These are phyloP conservation scores for Prolemur simus DNA, from an alignment of 2,113 vertebrate species.

Conservation along the genomic window DNA sequence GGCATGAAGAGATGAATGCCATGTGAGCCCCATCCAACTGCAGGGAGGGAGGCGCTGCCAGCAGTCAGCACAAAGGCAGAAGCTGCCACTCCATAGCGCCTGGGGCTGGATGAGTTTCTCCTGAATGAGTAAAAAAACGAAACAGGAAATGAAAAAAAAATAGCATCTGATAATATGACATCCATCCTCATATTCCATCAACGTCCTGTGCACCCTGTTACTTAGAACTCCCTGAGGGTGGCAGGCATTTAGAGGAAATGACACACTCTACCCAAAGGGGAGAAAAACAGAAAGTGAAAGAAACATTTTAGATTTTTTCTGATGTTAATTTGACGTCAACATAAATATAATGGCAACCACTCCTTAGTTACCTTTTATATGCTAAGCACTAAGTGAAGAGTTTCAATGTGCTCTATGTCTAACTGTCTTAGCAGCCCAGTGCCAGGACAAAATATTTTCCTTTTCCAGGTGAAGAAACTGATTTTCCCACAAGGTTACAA, in stretches of 20 bases:
- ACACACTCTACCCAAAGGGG: neutral
- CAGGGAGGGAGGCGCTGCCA: neutral
- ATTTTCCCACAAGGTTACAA: neutral
- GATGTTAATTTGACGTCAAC: constrained; percentile 4
- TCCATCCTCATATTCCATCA: neutral
- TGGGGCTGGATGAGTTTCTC: neutral
- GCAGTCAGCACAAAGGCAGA: neutral
- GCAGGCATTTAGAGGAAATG: neutral
- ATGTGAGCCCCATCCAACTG: neutral
- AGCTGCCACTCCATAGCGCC: too few species aligned
- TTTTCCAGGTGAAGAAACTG: neutral
- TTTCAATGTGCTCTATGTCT: neutral
- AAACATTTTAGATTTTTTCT: neutral
- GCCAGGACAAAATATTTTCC: neutral
- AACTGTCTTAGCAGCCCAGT: neutral
- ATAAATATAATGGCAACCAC: neutral
- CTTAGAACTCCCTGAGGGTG: neutral
- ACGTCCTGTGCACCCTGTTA: neutral
- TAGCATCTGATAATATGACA: neutral
- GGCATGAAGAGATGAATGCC: neutral
- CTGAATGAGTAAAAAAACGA: neutral
- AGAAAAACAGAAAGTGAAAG: neutral
- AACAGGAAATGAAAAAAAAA: neutral
- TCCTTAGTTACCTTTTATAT: neutral
- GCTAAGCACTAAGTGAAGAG: neutral